These are phyloP conservation scores for Andrena cerasifolii DNA, from an alignment of 1,140 invertebrate species.

Conservation along the genomic window DNA sequence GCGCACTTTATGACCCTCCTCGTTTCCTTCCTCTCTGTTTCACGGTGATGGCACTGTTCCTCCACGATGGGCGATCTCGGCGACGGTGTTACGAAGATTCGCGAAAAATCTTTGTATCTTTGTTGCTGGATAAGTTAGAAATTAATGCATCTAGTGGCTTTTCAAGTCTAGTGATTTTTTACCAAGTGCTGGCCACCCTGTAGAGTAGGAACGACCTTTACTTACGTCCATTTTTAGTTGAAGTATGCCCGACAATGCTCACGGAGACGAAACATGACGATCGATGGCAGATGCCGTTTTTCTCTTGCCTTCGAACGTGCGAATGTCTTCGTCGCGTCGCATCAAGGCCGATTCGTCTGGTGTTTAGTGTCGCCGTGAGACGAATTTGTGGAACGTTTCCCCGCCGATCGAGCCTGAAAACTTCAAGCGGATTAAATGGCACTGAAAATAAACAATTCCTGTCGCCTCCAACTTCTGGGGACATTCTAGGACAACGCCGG, in stretches of 20 bases:
- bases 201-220: not conserved
- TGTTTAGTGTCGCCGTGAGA: conserved; percentile 23
- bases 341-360: conserved; percentile 32
- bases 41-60: not conserved
- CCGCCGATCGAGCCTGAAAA: not conserved
- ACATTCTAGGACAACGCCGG: not conserved
- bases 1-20: conserved; percentile 12
- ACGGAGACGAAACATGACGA: conserved; percentile 50
- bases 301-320: conserved; percentile 42
- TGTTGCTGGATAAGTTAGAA: too few species aligned
- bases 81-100: not conserved
- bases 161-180: too few species aligned
- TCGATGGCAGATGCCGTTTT: conserved; percentile 41
- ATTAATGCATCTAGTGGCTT: too few species aligned
- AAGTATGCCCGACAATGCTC: not conserved
- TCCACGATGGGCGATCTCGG: conserved; percentile 17
- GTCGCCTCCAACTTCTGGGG: too few species aligned
- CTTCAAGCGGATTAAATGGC: not conserved
- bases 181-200: too few species aligned
- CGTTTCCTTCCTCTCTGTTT: conserved; percentile 5
- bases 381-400: conserved; percentile 38
- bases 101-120: not conserved
- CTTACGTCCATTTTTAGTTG: conserved; percentile 1
- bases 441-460: not conserved
- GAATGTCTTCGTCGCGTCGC: conserved; percentile 38